These are phyloP conservation scores for Xestia ashworthii DNA, from an alignment of 2,888 invertebrate genomes.

Conservation along the genomic window DNA sequence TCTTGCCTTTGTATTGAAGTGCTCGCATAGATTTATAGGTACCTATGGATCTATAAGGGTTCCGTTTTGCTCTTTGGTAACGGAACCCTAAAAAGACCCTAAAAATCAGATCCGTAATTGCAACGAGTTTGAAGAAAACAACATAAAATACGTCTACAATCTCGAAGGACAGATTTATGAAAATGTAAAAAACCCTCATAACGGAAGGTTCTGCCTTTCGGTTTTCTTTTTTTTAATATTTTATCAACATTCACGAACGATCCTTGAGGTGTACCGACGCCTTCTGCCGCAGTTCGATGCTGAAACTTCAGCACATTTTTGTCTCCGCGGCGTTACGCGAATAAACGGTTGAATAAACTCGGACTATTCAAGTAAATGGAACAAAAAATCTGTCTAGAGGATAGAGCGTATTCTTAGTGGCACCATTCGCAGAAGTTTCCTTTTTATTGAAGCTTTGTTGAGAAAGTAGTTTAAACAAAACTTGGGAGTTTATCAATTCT, in stretches of 20 bases:
- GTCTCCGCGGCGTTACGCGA: slow-evolving; percentile 15
- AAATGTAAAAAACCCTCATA: not conserved
- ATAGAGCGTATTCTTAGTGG: not conserved
- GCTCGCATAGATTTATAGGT: not conserved
- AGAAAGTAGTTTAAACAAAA: not conserved
- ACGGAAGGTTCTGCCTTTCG: not conserved
- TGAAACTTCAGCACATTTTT: slow-evolving; percentile 40
- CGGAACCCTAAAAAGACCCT: too few species aligned
- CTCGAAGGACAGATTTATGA: slow-evolving; percentile 1
- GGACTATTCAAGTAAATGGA: slow-evolving; percentile 30
- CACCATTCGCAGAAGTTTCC: not conserved
- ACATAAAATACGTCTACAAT: not conserved
- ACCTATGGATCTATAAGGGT: too few species aligned
- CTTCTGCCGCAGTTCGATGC: slow-evolving; percentile 9
- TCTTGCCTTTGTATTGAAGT: not conserved
- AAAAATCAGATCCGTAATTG: not conserved
- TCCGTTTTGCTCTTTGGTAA: too few species aligned
- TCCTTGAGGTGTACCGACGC: not conserved
- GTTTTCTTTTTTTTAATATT: not conserved
- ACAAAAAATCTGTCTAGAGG: slow-evolving; percentile 29
- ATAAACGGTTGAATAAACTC: too few species aligned
- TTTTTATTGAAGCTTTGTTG: slow-evolving; percentile 14
- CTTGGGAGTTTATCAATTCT: not conserved
- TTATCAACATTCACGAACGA: slow-evolving; percentile 9
- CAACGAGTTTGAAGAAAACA: not conserved